Evolutionary conservation across 2,797 vertebrate species (phyloP).

Genomic region (Catamblyrhynchus diadema): DNA sequence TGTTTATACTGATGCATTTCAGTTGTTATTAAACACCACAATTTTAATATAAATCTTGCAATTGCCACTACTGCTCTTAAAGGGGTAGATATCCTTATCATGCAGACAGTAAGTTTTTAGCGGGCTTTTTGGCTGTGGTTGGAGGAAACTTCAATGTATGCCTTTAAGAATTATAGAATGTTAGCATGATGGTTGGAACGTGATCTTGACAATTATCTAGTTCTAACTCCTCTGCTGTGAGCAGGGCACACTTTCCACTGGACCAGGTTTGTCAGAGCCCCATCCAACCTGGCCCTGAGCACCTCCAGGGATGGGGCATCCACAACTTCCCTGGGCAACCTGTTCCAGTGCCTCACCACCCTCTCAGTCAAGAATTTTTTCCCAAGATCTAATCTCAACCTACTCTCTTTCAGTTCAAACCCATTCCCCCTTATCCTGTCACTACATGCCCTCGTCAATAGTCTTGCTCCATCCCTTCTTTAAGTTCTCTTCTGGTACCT

Average conservation of each 20-base stretch:
- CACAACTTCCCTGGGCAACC: neutral
- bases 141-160: neutral
- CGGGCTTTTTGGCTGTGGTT: neutral
- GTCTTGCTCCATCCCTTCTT: neutral
- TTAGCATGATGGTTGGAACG: neutral
- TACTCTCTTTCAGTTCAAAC: neutral
- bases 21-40: neutral
- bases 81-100: neutral
- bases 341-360: neutral
- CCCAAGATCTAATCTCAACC: neutral
- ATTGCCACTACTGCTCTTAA: neutral
- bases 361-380: too few species aligned
- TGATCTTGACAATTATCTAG: neutral
- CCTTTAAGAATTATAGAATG: neutral
- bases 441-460: accelerated
- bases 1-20: neutral
- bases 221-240: neutral
- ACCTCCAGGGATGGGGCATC: neutral
- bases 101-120: neutral
- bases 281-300: neutral
- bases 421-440: neutral
- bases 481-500: neutral
- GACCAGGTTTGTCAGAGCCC: neutral
- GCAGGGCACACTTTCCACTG: neutral
- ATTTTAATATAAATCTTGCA: neutral